Percentiles rank a stretch among this genome's conserved stretches.
Conservation (phyloP, 2,888 invertebrate species). For the Neocrepidodera transversa region DNA sequence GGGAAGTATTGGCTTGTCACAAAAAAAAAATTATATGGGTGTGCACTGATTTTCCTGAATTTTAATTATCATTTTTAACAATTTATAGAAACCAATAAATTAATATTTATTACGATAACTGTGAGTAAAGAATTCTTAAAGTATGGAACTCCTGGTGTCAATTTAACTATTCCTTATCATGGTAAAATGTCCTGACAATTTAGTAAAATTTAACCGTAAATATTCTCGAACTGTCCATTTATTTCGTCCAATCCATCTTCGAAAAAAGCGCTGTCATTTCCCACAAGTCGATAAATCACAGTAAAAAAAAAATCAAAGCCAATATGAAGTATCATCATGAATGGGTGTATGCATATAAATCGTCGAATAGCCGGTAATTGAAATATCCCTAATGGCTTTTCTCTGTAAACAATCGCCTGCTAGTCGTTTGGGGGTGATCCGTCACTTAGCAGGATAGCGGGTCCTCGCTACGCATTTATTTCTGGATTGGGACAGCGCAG, state of each 20-base stretch:
- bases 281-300: slow-evolving; percentile 30
- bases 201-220: too few relatives aligned
- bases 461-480: slow-evolving; percentile 12
- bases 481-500: slow-evolving; percentile 4
- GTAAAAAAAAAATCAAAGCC: slow-evolving; percentile 38
- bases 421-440: slow-evolving; percentile 26
- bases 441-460: slow-evolving; percentile 23
- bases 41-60: too few relatives aligned
- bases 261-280: slow-evolving; percentile 17
- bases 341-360: slow-evolving; percentile 34
- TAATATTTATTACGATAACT: too few relatives aligned
- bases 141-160: too few relatives aligned
- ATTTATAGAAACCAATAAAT: too few relatives aligned
- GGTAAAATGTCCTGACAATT: too few relatives aligned
- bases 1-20: too few relatives aligned
- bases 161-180: too few relatives aligned
- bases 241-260: not conserved
- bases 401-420: slow-evolving; percentile 51
- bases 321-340: slow-evolving; percentile 41
- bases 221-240: too few relatives aligned
- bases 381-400: slow-evolving; percentile 62
- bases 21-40: too few relatives aligned
- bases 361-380: slow-evolving; percentile 54
- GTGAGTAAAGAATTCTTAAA: too few relatives aligned
- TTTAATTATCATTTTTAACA: too few relatives aligned